phyloP scores from a whole-genome alignment of 2,113 vertebrate genomes.

The Microcebus jonahi region DNA sequence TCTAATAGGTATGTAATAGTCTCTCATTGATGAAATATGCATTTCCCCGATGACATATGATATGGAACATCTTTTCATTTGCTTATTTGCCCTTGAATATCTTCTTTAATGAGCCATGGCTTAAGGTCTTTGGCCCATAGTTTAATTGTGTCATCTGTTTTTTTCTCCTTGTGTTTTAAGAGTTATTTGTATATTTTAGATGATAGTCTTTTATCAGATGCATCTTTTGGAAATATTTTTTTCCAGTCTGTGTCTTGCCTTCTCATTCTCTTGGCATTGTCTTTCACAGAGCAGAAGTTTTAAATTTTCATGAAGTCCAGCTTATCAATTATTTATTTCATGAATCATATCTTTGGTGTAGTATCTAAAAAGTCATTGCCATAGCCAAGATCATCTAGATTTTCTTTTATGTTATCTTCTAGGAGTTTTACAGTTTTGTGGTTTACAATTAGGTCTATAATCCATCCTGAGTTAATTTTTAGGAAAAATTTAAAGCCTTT shows the following conservation, averaged over 20 bases:
- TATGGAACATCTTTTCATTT: background rate
- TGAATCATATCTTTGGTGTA: background rate
- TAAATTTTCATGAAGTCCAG: background rate
- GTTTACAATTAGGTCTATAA: background rate
- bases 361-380: background rate
- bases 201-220: background rate
- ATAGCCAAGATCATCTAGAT: background rate
- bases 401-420: background rate
- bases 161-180: background rate
- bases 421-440: background rate
- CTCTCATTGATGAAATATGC: background rate
- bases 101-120: background rate
- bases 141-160: background rate
- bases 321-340: background rate
- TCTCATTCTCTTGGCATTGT: background rate
- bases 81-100: background rate
- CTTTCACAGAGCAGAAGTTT: background rate
- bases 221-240: background rate
- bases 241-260: background rate
- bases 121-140: background rate
- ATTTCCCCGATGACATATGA: background rate
- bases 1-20: background rate
- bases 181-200: background rate
- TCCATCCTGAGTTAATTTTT: background rate
- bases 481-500: background rate